Conservation (phyloP, 2,113 vertebrate genomes). For the Mesitornis unicolor region DNA sequence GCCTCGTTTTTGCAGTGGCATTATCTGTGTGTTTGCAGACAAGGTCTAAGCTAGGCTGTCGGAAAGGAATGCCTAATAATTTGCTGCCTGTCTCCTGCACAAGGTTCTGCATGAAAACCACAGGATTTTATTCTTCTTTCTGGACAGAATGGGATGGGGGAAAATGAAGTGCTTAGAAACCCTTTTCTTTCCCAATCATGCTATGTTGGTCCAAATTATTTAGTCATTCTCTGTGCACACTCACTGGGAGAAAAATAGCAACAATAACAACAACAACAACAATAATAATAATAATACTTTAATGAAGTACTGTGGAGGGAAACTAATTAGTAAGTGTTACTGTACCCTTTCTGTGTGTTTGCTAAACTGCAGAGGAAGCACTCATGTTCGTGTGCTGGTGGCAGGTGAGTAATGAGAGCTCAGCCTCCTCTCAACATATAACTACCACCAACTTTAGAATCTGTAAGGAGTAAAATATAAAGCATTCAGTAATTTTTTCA, state of each 20-base stretch:
- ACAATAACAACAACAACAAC: neutral
- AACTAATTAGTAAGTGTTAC: conserved; percentile 29
- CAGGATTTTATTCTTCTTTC: neutral
- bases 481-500: neutral
- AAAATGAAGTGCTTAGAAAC: neutral
- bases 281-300: neutral
- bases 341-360: neutral
- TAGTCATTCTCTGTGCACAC: neutral
- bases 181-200: neutral
- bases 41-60: neutral
- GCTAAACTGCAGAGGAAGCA: neutral
- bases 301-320: conserved; percentile 3
- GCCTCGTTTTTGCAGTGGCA: neutral
- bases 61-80: neutral
- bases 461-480: neutral
- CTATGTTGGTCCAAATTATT: neutral
- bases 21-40: neutral
- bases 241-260: conserved; percentile 15
- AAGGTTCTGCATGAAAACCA: neutral
- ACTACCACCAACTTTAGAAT: neutral
- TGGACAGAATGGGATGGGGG: neutral
- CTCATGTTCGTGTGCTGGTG: neutral
- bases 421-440: neutral
- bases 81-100: neutral
- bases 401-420: neutral